phyloP scores from a whole-genome alignment of 2,888 invertebrate genomes.

The Melipona bicolor region DNA sequence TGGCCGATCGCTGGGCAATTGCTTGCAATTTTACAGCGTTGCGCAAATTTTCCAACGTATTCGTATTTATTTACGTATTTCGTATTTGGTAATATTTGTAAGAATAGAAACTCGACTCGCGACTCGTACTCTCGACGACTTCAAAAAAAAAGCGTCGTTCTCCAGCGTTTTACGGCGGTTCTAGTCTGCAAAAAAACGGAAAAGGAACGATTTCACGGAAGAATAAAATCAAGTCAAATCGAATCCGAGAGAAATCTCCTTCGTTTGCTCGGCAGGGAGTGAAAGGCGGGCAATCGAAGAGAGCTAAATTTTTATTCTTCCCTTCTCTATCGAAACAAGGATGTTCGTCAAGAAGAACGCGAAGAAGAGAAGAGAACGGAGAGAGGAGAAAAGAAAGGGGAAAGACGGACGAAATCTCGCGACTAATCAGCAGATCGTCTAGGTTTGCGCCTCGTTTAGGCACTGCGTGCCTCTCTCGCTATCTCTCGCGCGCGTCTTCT shows the following conservation, averaged over 20 bases:
- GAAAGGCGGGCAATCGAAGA: background rate
- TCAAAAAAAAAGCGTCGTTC: too few relatives aligned
- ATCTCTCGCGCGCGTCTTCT: conserved; percentile 26
- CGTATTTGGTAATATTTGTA: too few relatives aligned
- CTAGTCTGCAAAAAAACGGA: too few relatives aligned
- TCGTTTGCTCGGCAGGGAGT: background rate
- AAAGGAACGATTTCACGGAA: too few relatives aligned
- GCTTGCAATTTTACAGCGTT: too few relatives aligned
- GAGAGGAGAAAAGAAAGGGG: conserved; percentile 35
- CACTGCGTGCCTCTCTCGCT: conserved; percentile 24
- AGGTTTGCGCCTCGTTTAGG: conserved; percentile 48
- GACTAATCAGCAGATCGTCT: conserved; percentile 65
- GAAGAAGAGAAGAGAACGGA: conserved; percentile 38
- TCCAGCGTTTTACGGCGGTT: too few relatives aligned
- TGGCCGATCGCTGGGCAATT: too few relatives aligned
- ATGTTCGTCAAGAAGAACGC: conserved; percentile 41
- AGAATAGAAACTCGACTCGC: too few relatives aligned
- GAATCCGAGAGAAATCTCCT: background rate
- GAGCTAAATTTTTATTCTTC: background rate
- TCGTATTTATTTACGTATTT: too few relatives aligned
- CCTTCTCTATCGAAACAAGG: background rate
- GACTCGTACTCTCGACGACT: too few relatives aligned
- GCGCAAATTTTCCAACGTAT: too few relatives aligned
- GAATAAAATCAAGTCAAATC: background rate
- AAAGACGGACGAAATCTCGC: conserved; percentile 51